A percentile compares a stretch with the other conserved stretches of the same genome.
These are phyloP conservation scores for Ferrisia virgata DNA, from an alignment of 2,888 invertebrate species.

Conservation along the genomic window DNA sequence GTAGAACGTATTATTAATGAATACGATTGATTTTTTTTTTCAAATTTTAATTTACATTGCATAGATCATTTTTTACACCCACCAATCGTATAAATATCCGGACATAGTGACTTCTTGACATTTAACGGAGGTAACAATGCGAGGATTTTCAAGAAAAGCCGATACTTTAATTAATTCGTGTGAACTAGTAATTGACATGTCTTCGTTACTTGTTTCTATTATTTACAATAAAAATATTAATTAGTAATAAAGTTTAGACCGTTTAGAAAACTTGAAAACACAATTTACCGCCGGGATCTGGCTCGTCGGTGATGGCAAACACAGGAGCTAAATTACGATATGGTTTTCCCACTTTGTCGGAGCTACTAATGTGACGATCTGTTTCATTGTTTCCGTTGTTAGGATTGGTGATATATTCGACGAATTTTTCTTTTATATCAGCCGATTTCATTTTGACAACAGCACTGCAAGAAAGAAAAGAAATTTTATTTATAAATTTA, in stretches of 20 bases:
- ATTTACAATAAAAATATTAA: no score
- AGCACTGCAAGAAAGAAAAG: constrained; percentile 55
- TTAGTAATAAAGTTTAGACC: neutral
- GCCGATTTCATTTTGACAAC: constrained; percentile 88
- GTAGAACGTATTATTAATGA: no score
- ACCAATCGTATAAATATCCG: constrained; percentile 42
- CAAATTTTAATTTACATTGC: neutral
- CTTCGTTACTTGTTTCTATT: constrained; percentile 53
- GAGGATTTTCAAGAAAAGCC: constrained; percentile 68
- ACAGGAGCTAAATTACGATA: constrained; percentile 88
- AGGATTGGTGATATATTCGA: constrained; percentile 92
- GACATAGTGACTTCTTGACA: constrained; percentile 39
- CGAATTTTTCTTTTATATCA: constrained; percentile 85
- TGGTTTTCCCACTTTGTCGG: constrained; percentile 70
- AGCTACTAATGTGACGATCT: constrained; percentile 79
- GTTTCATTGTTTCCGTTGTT: constrained; percentile 60
- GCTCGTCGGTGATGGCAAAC: constrained; percentile 89
- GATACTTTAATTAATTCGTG: constrained; percentile 60
- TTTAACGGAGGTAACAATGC: constrained; percentile 58
- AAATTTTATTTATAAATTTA: no score
- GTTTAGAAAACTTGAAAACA: neutral
- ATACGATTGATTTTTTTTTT: neutral
- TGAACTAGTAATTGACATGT: constrained; percentile 49
- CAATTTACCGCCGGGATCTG: constrained; percentile 49
- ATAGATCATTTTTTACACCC: no score